Evolutionary conservation across 2,888 invertebrate species (phyloP).

Genomic region (Apotomis capreana): DNA sequence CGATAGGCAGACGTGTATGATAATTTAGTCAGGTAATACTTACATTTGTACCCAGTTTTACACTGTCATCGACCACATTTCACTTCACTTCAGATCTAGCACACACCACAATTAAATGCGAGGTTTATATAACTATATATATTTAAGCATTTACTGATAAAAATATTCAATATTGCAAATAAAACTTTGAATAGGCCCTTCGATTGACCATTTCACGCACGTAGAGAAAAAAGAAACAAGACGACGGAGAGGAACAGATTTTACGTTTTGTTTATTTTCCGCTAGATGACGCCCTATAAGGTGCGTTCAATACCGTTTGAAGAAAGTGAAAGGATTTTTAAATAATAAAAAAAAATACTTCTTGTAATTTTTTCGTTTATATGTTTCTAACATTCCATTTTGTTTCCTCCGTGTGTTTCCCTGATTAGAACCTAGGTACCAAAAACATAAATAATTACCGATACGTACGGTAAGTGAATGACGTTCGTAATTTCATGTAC

Average conservation of each 20-base stretch:
- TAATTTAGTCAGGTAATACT: slow-evolving; percentile 71
- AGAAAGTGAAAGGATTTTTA: slow-evolving; percentile 35
- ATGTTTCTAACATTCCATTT: too few relatives aligned
- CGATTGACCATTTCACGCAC: slow-evolving; percentile 64
- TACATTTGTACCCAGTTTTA: slow-evolving; percentile 78
- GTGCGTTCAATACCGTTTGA: slow-evolving; percentile 47
- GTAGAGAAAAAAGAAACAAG: slow-evolving; percentile 69
- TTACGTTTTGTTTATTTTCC: slow-evolving; percentile 53
- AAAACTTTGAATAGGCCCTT: slow-evolving; percentile 57
- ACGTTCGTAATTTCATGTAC: background rate
- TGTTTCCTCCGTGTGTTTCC: too few relatives aligned
- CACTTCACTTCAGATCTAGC: slow-evolving; percentile 61
- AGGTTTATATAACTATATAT: slow-evolving; percentile 56
- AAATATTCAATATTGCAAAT: slow-evolving; percentile 56
- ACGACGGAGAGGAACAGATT: slow-evolving; percentile 59
- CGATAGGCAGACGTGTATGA: slow-evolving; percentile 48
- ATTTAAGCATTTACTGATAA: slow-evolving; percentile 55
- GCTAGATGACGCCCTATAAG: slow-evolving; percentile 57
- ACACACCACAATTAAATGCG: slow-evolving; percentile 60
- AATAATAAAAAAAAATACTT: too few relatives aligned
- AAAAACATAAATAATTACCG: too few relatives aligned
- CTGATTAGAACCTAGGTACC: too few relatives aligned
- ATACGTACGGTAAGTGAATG: too few relatives aligned
- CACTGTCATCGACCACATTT: slow-evolving; percentile 81
- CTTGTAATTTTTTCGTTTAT: too few relatives aligned